phyloP scores from a whole-genome alignment of 1,140 invertebrate species.

The Planococcus citri region DNA sequence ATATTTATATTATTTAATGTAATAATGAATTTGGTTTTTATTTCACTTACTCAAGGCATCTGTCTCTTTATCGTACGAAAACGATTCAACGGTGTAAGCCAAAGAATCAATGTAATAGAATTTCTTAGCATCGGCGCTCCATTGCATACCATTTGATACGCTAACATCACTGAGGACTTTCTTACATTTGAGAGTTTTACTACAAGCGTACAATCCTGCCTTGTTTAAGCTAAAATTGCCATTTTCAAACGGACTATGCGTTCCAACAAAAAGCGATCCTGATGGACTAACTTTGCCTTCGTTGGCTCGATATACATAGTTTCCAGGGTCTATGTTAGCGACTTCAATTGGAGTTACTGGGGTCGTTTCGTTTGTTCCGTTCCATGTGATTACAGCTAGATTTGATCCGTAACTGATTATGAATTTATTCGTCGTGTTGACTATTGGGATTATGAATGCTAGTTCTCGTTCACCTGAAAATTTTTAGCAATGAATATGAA shows the following conservation, averaged over 20 bases:
- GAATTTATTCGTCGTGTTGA: slow-evolving; percentile 24
- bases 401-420: slow-evolving; percentile 22
- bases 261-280: slow-evolving; percentile 62
- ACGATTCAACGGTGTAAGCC: slow-evolving; percentile 25
- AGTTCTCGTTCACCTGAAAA: slow-evolving; percentile 18
- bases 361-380: slow-evolving; percentile 24
- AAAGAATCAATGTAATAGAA: slow-evolving; percentile 32
- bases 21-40: too few relatives aligned
- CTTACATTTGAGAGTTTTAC: background rate
- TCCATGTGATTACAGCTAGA: slow-evolving; percentile 30
- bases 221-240: background rate
- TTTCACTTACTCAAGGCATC: slow-evolving; percentile 29
- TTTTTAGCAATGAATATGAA: too few relatives aligned
- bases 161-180: slow-evolving; percentile 24
- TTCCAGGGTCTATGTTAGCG: background rate
- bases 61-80: slow-evolving; percentile 27
- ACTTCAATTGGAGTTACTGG: background rate
- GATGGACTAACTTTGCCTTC: slow-evolving; percentile 71
- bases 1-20: too few relatives aligned
- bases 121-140: slow-evolving; percentile 36
- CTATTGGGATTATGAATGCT: slow-evolving; percentile 24
- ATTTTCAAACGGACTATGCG: background rate
- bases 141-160: slow-evolving; percentile 40
- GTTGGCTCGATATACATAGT: slow-evolving; percentile 47
- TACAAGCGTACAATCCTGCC: background rate